Percentiles rank a stretch among this genome's conserved stretches.
Conservation (phyloP, 1,140 invertebrate species). For the Brachionus rubens region DNA sequence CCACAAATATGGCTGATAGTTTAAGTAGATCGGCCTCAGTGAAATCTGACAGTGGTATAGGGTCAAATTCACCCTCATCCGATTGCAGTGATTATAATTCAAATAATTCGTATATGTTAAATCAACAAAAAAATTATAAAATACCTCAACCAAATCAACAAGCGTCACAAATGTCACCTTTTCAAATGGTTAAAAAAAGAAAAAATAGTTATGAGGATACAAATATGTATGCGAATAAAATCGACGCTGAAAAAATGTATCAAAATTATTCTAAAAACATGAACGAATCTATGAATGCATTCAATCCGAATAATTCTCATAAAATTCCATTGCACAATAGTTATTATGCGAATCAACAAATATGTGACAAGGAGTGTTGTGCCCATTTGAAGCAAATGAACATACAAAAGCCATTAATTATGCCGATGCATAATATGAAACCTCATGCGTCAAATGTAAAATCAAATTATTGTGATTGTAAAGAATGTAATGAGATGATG, state of each 20-base stretch:
- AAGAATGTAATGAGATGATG: background rate
- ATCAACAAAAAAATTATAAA: background rate
- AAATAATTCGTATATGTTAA: background rate
- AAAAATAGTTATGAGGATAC: background rate
- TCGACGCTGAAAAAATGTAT: too few relatives aligned
- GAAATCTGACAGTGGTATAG: background rate
- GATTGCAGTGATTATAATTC: background rate
- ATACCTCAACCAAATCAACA: background rate
- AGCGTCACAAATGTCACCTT: too few relatives aligned
- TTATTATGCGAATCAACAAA: background rate
- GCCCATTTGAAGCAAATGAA: background rate
- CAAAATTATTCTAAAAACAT: too few relatives aligned
- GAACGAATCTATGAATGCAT: too few relatives aligned
- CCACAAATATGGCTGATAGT: background rate
- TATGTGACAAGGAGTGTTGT: constrained; percentile 15
- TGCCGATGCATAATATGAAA: background rate
- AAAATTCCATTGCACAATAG: background rate
- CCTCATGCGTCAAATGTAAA: background rate
- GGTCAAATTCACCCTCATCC: background rate
- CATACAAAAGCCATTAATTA: background rate
- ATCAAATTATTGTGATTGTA: constrained; percentile 23
- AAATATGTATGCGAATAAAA: too few relatives aligned
- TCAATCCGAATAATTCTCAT: background rate
- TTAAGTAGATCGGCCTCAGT: background rate
- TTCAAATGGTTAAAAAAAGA: background rate